phyloP scores from a whole-genome alignment of 1,140 invertebrate genomes.

The Caligus rogercresseyi region DNA sequence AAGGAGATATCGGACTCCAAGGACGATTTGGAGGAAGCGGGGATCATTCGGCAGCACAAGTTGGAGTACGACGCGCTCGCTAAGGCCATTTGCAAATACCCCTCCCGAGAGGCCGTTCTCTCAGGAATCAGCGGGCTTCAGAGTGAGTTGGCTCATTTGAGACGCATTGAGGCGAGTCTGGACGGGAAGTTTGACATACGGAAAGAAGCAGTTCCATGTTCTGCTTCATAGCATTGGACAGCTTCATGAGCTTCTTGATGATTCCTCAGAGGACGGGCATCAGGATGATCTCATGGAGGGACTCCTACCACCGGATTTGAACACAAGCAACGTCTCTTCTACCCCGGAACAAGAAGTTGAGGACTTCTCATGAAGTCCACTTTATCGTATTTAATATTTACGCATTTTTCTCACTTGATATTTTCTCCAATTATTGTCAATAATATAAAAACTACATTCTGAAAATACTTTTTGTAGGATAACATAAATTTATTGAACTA shows the following conservation, averaged over 20 bases:
- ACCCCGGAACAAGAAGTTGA: background rate
- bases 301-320: background rate
- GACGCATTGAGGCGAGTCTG: slow-evolving; percentile 37
- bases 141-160: background rate
- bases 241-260: slow-evolving; percentile 45
- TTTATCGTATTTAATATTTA: too few relatives aligned
- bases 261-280: slow-evolving; percentile 31
- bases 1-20: slow-evolving; percentile 53
- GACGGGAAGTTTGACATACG: slow-evolving; percentile 57
- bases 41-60: slow-evolving; percentile 5
- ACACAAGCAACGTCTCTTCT: slow-evolving; percentile 13
- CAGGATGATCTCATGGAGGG: background rate
- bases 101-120: background rate
- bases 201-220: slow-evolving; percentile 69
- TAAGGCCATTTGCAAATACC: background rate
- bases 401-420: too few relatives aligned
- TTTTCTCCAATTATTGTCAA: too few relatives aligned
- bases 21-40: slow-evolving; percentile 21
- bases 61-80: slow-evolving; percentile 1
- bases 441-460: too few relatives aligned
- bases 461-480: too few relatives aligned
- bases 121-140: background rate
- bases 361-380: too few relatives aligned
- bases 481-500: too few relatives aligned
- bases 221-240: slow-evolving; percentile 61